A percentile compares a stretch with the other conserved stretches of the same genome.
Evolutionary conservation across 2,797 vertebrate genomes (phyloP).

Genomic region (Allochrocebus solatus): DNA sequence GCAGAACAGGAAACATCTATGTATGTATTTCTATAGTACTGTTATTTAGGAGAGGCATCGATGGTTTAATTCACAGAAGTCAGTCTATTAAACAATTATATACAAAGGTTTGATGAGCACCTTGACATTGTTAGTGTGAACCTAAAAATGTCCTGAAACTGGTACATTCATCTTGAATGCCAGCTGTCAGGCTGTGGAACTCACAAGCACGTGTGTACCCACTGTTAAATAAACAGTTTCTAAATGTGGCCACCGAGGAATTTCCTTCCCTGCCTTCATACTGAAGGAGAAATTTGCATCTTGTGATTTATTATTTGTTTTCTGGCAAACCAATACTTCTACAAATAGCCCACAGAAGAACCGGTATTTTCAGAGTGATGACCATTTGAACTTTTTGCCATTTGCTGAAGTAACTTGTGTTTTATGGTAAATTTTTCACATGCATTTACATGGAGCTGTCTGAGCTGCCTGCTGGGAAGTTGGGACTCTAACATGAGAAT

Average conservation of each 20-base stretch:
- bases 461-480: not conserved
- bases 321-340: constrained; percentile 60
- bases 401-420: not conserved
- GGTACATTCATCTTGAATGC: constrained; percentile 65
- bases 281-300: constrained; percentile 68
- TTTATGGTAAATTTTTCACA: constrained; percentile 1
- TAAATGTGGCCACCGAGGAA: constrained; percentile 55
- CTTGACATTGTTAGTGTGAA: not conserved
- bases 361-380: not conserved
- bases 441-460: not conserved
- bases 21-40: not conserved
- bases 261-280: constrained; percentile 77
- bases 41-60: not conserved
- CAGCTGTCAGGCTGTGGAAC: constrained; percentile 63
- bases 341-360: constrained; percentile 45
- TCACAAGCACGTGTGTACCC: constrained; percentile 71
- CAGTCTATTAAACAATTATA: not conserved
- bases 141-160: constrained; percentile 51
- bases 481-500: not conserved
- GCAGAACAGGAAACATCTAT: not conserved
- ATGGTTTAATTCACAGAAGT: not conserved
- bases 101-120: not conserved
- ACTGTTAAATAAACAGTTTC: constrained; percentile 74
- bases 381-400: constrained; percentile 1
- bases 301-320: constrained; percentile 71